Evolutionary conservation across 2,113 vertebrate species (phyloP).

Genomic region (Marmota flaviventris): DNA sequence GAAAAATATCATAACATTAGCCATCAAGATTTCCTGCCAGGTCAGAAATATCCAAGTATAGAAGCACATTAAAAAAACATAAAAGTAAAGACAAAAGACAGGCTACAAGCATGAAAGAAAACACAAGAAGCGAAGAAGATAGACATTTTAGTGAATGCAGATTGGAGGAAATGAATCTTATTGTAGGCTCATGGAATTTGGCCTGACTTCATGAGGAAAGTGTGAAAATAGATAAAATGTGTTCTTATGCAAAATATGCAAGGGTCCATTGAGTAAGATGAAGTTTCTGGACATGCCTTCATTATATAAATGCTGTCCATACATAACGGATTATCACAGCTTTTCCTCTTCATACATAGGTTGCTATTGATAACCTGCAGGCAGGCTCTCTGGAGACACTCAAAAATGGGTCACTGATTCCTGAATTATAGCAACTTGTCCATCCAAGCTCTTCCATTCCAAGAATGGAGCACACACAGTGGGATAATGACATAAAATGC

Average conservation of each 20-base stretch:
- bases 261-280: background rate
- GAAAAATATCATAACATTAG: background rate
- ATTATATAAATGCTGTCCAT: background rate
- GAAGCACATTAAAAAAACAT: background rate
- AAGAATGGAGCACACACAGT: background rate
- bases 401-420: background rate
- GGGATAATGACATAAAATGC: background rate
- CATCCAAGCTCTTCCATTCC: background rate
- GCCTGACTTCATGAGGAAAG: background rate
- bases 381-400: background rate
- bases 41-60: background rate
- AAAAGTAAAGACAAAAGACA: background rate
- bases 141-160: background rate
- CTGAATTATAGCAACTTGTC: too few species aligned
- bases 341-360: background rate
- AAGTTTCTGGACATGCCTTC: background rate
- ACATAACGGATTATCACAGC: background rate
- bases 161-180: background rate
- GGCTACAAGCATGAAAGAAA: background rate
- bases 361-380: background rate
- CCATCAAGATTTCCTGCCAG: background rate
- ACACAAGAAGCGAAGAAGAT: background rate
- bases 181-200: background rate
- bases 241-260: background rate
- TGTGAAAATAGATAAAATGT: background rate